Base-by-base conservation (phyloP, 1,140 invertebrate species). In the Spodoptera litura region DNA sequence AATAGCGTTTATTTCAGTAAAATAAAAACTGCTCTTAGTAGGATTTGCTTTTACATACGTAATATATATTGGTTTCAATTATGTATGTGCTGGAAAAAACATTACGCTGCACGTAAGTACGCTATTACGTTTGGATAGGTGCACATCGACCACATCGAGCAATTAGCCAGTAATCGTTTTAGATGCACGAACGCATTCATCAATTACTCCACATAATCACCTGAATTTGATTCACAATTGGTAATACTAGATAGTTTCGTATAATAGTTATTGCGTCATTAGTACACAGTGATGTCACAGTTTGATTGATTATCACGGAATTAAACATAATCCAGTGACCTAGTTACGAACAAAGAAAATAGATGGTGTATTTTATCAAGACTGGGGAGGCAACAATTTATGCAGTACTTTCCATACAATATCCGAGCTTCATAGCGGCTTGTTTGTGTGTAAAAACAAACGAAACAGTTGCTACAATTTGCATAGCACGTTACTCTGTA, bases 91-190 rank as follows among this genome's bases (percentile, higher is more conserved):
- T 68, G 11, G 15, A 51, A 52, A 68, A 51, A 52, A 68, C 6
- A 44, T 64, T 64, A n/a, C 12, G 35, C 44, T 27, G 64, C 44
- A 51, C 44, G 44, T 20, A 20, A 20, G 20, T 52, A 20, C 20
- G 20, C 20, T 25, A 64, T 64, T 64, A 64, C 44, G 44, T 5
- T 13, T 68, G 8, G 49, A 68, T 13, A 20, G 44, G 12, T 3
- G 64, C 61, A 64, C 61, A 15, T 25, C 64, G 64, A 51, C n/a
- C 61, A 64, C 61, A 15, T 25, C 64, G 64, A 51, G 64, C 72
- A 74, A 74, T 74, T 74, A 74, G 31, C 9, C 58, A 15, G 55
- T 74, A 74, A 74, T 74, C 72, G 72, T 59, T 74, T 74, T 74
- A 74, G 72, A 74, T 44, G 72, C 72, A 74, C 52, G 72, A 61